Evolutionary conservation across 2,113 vertebrate species (phyloP), one percentile per base, ranked within the genome.

Genomic region (Channa argus): DNA sequence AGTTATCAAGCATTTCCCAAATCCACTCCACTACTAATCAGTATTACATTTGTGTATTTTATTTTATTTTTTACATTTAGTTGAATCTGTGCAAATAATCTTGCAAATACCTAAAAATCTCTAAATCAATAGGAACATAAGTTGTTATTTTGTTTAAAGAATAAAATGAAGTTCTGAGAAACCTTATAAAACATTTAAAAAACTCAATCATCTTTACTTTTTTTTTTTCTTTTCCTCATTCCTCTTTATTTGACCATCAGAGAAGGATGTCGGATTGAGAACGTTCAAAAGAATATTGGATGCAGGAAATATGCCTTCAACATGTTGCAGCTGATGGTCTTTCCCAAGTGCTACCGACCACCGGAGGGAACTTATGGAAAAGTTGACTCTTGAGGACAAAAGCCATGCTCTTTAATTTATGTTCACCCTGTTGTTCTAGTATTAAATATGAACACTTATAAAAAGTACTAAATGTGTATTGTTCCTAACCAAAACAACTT

Each of bases 181-280:
- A 24, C 24, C 24, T 24, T 24, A 24, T 24, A 1, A 24, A 24
- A 24, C 24, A 24, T 63, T 74, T 58, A 3, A 72, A 24, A 75
- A 77, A 50, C 12, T 71, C 92, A 94, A 92, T 95, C 60, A 91
- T 77, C 88, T 83, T 75, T 66, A 50, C 43, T 1, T 8, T 63
- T 55, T 75, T 71, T 37, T 10, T 71, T 58, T 63, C 53, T 54
- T 72, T 78, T 50, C 64, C 24, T 59, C 46, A 50, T 58, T 71
- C 68, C 34, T 61, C 44, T 50, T 86, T 15, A 74, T 86, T 88
- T 68, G 65, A 64, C 86, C 87, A 79, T 82, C 95, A 99, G 98
- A 97, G 97, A 99, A 95, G 98, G 98, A 95, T 99, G 98, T 95
- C 97, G 97, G 92, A 98, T 99, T 96, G 97, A 99, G 88, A 99